A percentile compares a stretch with the other conserved stretches of the same genome.
Evolutionary conservation across 2,113 vertebrate species (phyloP).

Genomic region (Pagrus major): DNA sequence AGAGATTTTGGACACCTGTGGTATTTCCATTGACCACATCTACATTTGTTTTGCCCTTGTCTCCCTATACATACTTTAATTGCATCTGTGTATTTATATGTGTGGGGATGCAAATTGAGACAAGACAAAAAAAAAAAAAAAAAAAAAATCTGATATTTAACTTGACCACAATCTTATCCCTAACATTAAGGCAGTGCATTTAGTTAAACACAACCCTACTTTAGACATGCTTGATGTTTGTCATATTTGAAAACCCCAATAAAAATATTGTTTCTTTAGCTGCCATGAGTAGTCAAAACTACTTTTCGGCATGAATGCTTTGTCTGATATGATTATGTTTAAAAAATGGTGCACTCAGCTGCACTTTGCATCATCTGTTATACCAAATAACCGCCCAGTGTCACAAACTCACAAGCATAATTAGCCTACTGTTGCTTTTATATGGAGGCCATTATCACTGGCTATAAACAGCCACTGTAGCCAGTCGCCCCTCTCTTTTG

Average conservation of each 20-base stretch:
- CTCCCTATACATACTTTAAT: not conserved
- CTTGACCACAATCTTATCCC: not conserved
- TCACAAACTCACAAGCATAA: constrained; percentile 68
- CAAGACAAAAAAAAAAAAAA: not conserved
- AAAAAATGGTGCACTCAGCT: not conserved
- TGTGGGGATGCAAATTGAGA: not conserved
- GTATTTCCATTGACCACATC: not conserved
- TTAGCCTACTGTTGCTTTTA: constrained; percentile 83
- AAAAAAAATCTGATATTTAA: not conserved
- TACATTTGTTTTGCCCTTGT: not conserved
- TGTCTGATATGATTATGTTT: not conserved
- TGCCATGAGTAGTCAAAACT: not conserved
- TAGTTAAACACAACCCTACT: not conserved
- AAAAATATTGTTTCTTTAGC: too few relatives aligned
- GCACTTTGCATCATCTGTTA: constrained; percentile 31
- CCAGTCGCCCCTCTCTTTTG: constrained; percentile 65
- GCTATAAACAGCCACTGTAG: constrained; percentile 82
- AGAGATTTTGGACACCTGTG: not conserved
- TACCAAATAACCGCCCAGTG: constrained; percentile 33
- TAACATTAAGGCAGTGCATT: not conserved
- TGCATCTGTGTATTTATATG: not conserved
- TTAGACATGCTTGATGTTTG: not conserved
- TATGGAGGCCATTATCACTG: constrained; percentile 83
- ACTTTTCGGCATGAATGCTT: too few relatives aligned
- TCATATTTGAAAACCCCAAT: too few relatives aligned